Base-by-base conservation (phyloP, 2,888 invertebrate species). In the Sthenelais limicola region DNA sequence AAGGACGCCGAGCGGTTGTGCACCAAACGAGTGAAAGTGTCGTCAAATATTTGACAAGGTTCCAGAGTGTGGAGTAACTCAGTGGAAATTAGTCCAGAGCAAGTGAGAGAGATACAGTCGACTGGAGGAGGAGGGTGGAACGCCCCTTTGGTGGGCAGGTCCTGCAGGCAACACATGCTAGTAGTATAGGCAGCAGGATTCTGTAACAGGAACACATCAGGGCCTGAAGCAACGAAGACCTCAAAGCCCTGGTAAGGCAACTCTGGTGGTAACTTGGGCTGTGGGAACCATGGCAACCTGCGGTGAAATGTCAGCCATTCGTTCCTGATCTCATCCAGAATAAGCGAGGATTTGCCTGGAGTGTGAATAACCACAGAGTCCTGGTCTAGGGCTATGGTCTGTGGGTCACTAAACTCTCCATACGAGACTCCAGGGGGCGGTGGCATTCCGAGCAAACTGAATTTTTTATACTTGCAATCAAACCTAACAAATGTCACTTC, bases 181-280 rank as follows among this genome's bases (percentile, higher is more conserved):
- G 85, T 85, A 30, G 84, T 83, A 76, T 82, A 86, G 4, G 85
- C 83, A 38, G 82, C 81, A 67, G 82, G 82, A 74, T 86, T 86
- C 76, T 83, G 82, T 24, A 86, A 68, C 15, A 83, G 78, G 49
- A 81, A 84, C 47, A 84, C 81, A 35, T 83, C 82, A 58, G 81
- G 77, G 21, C 79, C 80, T 33, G 82, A 80, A 2, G 82, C 77
- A 5, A 82, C 76, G 38, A 82, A 81, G 49, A 86, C 76, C 62
- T 84, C 81, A 73, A 79, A 83, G 4, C 84, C 80, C 56, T 82
- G 80, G n/a, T 81, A 80, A 32, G 78, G 78, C 21, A 79, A 69
- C 47, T 77, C 74, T 7, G 80, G 78, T n/a, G 77, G 77, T 7
- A 77, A 66, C 49, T 75, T 74, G 12, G 79, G 75, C 26, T 79